Evolutionary conservation across 1,140 invertebrate species (phyloP).

Genomic region (Triops cancriformis): DNA sequence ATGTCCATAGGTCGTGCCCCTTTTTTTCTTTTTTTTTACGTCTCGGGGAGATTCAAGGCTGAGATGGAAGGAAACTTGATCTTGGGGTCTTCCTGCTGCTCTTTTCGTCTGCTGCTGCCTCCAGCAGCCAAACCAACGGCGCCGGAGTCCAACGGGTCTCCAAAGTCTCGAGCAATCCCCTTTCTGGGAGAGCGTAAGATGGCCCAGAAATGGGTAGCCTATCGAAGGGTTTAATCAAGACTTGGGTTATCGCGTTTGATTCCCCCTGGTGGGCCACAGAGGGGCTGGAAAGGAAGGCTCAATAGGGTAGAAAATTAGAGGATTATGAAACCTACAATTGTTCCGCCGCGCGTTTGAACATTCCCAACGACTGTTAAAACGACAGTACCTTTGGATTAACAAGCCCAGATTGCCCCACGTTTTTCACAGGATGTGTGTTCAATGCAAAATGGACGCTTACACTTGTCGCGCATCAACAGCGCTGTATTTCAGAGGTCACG

Average conservation of each 20-base stretch:
- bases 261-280: background rate
- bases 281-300: background rate
- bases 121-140: background rate
- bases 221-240: constrained; percentile 4
- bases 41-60: background rate
- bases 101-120: constrained; percentile 7
- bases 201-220: background rate
- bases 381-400: background rate
- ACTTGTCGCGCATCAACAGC: background rate
- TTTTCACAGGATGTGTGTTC: background rate
- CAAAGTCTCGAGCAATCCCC: background rate
- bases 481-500: too few species aligned
- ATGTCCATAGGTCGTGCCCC: background rate
- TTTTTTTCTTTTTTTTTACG: background rate
- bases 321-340: constrained; percentile 15
- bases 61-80: background rate
- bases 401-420: too few species aligned
- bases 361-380: too few species aligned
- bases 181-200: background rate
- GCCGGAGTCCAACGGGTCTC: background rate
- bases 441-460: background rate
- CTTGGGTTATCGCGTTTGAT: constrained; percentile 7
- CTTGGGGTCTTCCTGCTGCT: constrained; percentile 12
- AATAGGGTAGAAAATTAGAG: background rate
- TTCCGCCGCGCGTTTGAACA: background rate